These are phyloP conservation scores for Myripristis jacobus DNA, from an alignment of 2,797 vertebrate species.

Conservation along the genomic window DNA sequence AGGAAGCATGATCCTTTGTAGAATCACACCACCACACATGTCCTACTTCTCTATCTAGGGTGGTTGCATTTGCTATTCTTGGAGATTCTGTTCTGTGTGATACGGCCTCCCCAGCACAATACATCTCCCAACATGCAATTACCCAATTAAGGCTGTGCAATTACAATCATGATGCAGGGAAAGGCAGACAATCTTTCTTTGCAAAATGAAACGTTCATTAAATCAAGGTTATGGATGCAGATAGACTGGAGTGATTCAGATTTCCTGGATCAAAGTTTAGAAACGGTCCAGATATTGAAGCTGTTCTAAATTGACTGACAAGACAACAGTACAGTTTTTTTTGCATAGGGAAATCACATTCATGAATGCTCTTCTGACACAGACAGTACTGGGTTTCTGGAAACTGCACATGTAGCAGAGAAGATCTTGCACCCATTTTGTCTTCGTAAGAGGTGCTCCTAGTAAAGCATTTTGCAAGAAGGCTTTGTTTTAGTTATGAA, in stretches of 20 bases:
- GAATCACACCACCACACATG: constrained; percentile 53
- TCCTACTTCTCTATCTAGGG: constrained; percentile 60
- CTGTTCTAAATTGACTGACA: background rate
- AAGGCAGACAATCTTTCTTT: background rate
- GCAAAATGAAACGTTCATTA: background rate
- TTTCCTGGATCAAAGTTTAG: constrained; percentile 4
- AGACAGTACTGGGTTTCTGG: background rate
- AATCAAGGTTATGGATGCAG: background rate
- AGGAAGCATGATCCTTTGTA: constrained; percentile 52
- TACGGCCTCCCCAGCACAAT: constrained; percentile 11
- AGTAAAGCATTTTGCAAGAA: background rate
- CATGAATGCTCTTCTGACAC: background rate
- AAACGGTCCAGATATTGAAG: constrained; percentile 2
- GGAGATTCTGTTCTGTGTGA: constrained; percentile 36
- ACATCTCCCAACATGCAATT: background rate
- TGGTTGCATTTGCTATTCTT: constrained; percentile 48
- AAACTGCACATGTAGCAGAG: background rate
- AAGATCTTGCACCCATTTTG: background rate
- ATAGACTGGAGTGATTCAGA: background rate
- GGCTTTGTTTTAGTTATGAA: background rate
- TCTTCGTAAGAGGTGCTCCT: background rate
- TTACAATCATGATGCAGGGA: background rate
- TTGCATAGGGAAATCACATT: background rate
- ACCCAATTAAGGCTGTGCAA: background rate
- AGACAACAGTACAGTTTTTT: background rate